Evolutionary conservation across 1,140 invertebrate species (phyloP).

Genomic region (Rhagoletis pomonella): DNA sequence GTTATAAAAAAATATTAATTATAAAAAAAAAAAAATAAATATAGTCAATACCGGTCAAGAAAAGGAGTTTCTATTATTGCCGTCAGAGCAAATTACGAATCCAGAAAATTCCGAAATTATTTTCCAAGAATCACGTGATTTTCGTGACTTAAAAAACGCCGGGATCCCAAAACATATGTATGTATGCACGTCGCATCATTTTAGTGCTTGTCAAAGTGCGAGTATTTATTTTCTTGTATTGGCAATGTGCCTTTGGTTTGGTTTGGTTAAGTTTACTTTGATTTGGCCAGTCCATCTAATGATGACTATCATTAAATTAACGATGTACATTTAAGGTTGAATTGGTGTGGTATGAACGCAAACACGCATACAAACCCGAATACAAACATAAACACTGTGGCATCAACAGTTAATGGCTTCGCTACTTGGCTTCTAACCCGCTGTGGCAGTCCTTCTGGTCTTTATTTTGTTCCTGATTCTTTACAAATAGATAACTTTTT

Average conservation of each 20-base stretch:
- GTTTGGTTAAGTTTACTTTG: background rate
- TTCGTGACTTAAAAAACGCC: too few relatives aligned
- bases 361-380: background rate
- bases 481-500: background rate
- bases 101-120: too few relatives aligned
- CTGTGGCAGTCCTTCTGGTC: constrained; percentile 28
- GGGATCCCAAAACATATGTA: too few relatives aligned
- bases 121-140: too few relatives aligned
- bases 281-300: constrained; percentile 27
- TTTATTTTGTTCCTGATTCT: constrained; percentile 3
- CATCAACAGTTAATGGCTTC: background rate
- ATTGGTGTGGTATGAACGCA: background rate
- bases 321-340: constrained; percentile 34
- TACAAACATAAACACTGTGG: background rate
- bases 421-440: constrained; percentile 9
- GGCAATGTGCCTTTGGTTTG: constrained; percentile 1
- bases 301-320: constrained; percentile 51
- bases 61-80: too few relatives aligned
- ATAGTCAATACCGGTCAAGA: too few relatives aligned
- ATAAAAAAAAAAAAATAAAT: too few relatives aligned
- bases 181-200: background rate
- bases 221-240: background rate
- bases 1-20: too few relatives aligned
- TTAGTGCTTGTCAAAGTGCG: background rate
- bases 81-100: too few relatives aligned